A percentile compares a stretch with the other conserved stretches of the same genome.
These are phyloP conservation scores for Aphyosemion australe DNA, from an alignment of 2,113 vertebrate genomes.

Conservation along the genomic window DNA sequence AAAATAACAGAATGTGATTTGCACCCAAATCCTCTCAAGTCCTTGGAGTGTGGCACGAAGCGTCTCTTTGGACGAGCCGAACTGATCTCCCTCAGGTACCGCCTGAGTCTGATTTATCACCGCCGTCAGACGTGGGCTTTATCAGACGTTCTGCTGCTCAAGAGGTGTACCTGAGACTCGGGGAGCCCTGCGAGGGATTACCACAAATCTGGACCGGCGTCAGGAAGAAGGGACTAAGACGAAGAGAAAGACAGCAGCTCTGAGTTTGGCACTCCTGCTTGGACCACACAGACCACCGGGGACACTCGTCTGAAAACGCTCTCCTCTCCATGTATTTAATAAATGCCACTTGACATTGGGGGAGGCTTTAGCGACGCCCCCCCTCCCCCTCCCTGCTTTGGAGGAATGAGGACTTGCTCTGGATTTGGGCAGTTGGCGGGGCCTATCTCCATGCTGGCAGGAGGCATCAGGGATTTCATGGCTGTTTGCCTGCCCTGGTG, in stretches of 20 bases:
- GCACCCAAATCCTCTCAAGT: conserved; percentile 69
- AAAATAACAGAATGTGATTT: conserved; percentile 60
- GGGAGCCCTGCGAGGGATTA: conserved; percentile 57
- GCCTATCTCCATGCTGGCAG: conserved; percentile 77
- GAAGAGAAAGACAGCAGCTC: conserved; percentile 45
- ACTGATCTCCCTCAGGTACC: conserved; percentile 36
- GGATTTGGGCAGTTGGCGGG: conserved; percentile 74
- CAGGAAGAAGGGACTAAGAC: conserved; percentile 58
- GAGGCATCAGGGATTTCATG: conserved; percentile 71
- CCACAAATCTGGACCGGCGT: conserved; percentile 52
- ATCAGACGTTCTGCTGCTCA: conserved; percentile 18
- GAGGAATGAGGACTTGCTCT: conserved; percentile 67
- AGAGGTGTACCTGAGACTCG: conserved; percentile 66
- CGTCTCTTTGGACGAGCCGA: conserved; percentile 38
- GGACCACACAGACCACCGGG: conserved; percentile 70
- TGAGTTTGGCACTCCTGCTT: conserved; percentile 60
- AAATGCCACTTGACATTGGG: conserved; percentile 78
- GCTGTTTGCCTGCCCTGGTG: conserved; percentile 68
- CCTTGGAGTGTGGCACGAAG: conserved; percentile 49
- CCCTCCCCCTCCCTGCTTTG: conserved; percentile 21
- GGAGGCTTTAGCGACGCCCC: conserved; percentile 59
- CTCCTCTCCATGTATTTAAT: conserved; percentile 59
- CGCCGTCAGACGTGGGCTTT: conserved; percentile 31
- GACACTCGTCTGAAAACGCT: conserved; percentile 53
- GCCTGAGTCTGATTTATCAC: conserved; percentile 44